Conservation (phyloP, 2,113 vertebrate species). For the Pipra filicauda region DNA sequence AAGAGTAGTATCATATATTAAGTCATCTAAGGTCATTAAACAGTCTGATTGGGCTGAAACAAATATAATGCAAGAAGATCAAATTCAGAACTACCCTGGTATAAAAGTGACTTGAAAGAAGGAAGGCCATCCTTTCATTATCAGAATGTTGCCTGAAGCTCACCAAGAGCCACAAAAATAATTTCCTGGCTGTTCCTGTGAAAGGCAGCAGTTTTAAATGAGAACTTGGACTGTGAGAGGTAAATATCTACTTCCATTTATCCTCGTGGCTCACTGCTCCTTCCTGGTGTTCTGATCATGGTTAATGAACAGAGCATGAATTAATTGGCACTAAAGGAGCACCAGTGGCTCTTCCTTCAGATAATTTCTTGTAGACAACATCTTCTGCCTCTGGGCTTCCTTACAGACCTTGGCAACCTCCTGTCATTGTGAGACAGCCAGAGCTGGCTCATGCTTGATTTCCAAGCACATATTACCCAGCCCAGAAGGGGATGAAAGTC, state of each 20-base stretch:
- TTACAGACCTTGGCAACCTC: neutral
- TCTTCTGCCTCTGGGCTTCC: neutral
- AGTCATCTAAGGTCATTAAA: neutral
- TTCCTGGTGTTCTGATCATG: neutral
- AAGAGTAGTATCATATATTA: too few species aligned
- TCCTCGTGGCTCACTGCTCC: neutral
- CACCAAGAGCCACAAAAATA: neutral
- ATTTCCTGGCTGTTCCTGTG: neutral
- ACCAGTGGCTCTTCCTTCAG: neutral
- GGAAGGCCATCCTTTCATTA: neutral
- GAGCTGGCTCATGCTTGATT: neutral
- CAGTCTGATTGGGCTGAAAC: neutral
- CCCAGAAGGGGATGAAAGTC: neutral
- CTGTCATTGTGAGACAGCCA: neutral
- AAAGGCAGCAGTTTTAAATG: neutral
- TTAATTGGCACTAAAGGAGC: neutral
- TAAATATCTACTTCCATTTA: neutral
- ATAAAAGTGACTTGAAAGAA: neutral
- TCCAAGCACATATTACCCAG: neutral
- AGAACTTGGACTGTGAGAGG: neutral
- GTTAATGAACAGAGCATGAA: neutral
- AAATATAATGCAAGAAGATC: neutral
- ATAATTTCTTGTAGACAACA: neutral
- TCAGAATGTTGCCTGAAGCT: neutral
- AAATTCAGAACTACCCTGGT: neutral